phyloP scores from a whole-genome alignment of 1,140 invertebrate genomes.

The Dendrolimus kikuchii region DNA sequence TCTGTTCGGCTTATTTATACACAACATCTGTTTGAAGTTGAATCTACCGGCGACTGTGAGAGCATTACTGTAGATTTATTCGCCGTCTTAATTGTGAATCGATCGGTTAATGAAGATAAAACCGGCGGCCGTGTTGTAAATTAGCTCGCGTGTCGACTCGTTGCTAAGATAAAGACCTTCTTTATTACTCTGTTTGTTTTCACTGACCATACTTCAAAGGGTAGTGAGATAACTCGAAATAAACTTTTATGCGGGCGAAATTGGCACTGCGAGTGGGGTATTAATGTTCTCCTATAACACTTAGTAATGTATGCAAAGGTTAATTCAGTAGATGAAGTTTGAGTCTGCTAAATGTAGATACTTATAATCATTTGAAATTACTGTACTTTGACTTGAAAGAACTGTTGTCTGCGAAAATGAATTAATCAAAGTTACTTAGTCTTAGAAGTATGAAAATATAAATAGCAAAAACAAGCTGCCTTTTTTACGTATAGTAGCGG shows the following conservation, averaged over 20 bases:
- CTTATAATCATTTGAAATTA: too few species aligned
- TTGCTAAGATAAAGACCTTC: conserved; percentile 68
- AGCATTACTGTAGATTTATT: conserved; percentile 70
- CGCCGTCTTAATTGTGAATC: conserved; percentile 72
- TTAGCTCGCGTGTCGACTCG: conserved; percentile 70
- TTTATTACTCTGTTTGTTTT: conserved; percentile 72
- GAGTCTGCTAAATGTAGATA: too few species aligned
- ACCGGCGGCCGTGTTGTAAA: conserved; percentile 70
- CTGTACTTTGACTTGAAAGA: too few species aligned
- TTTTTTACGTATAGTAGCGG: too few species aligned
- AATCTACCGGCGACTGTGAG: conserved; percentile 65
- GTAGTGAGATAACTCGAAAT: conserved; percentile 60
- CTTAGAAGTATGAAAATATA: too few species aligned
- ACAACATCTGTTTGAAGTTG: conserved; percentile 71
- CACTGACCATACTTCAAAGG: conserved; percentile 68
- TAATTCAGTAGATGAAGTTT: too few species aligned
- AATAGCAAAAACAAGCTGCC: too few species aligned
- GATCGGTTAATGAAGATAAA: conserved; percentile 73
- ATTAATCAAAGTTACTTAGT: too few species aligned
- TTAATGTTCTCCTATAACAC: too few species aligned
- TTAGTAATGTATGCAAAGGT: too few species aligned
- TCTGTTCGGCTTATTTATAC: conserved; percentile 70
- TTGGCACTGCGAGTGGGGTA: conserved; percentile 12
- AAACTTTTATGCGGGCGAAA: conserved; percentile 61
- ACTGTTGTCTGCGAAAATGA: too few species aligned